Evolutionary conservation across 1,140 invertebrate species (phyloP), one percentile per base, ranked within the genome.

Genomic region (Calliphora vicina): DNA sequence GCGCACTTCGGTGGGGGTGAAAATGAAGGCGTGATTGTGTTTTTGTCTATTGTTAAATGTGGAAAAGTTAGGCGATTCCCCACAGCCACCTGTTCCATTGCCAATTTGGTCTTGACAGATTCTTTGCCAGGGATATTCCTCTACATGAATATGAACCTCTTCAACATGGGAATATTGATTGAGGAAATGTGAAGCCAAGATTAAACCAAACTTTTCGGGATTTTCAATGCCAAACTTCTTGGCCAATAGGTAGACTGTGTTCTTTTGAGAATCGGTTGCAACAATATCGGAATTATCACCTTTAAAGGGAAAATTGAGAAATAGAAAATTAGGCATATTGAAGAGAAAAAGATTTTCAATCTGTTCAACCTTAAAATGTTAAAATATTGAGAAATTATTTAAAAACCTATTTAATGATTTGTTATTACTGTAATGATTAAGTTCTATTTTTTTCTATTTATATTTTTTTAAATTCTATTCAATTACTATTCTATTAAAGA

Each of bases 241-340:
- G 12, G 95, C 95, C 84, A 96, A 86, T 27, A 96, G 87, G 87
- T 96, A 96, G n/a, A 96, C 94, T 0, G 95, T 96, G 86, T 96
- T 96, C 91, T 96, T 96, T 86, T 96, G 95, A 9, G 95, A 94
- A 86, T 96, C 95, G 0, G 95, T 96, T 1, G 95, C 95, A n/a
- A 95, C 93, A 57, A 95, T 94, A 85, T 95, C 94, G 45, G 92
- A 92, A 85, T 95, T 95, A 87, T 95, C 93, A n/a, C 94, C 94
- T 86, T 27, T 27, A 67, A 43, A 12, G 29, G 71, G 42, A 84
- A 1, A 20, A 45, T 13, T 6, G 2, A 74, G 72, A 15, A 29
- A n/a, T n/a, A n/a, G n/a, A 35, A 17, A n/a, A 35, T 74, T 15
- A n/a, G n/a, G n/a, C n/a, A n/a, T n/a, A n/a, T n/a, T n/a, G n/a